A percentile compares a stretch with the other conserved stretches of the same genome.
Evolutionary conservation across 2,113 vertebrate species (phyloP).

Genomic region (Clarias macrocephalus): DNA sequence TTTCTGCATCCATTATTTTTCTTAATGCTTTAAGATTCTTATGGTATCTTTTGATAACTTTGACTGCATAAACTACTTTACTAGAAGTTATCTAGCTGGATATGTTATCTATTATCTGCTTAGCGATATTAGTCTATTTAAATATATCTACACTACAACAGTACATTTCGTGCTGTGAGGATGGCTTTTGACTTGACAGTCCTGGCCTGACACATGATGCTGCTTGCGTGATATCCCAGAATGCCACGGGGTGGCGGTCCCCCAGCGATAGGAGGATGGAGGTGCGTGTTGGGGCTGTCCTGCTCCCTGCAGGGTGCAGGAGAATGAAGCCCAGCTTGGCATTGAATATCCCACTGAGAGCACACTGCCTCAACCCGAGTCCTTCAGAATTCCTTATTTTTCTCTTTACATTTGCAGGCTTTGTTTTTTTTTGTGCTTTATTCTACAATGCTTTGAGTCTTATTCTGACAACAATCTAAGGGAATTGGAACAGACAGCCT

Average conservation of each 20-base stretch:
- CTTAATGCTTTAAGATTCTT: neutral
- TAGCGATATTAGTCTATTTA: neutral
- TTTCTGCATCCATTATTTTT: neutral
- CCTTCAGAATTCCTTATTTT: constrained; percentile 10
- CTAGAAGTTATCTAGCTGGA: neutral
- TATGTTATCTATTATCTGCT: neutral
- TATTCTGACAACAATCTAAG: constrained; percentile 27
- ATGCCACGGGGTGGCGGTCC: constrained; percentile 37
- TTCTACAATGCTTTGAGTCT: constrained; percentile 23
- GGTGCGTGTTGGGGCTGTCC: constrained; percentile 27
- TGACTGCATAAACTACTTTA: neutral
- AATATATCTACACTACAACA: constrained; percentile 10
- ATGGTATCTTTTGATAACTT: neutral
- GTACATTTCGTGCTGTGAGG: constrained; percentile 20
- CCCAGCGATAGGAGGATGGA: constrained; percentile 29
- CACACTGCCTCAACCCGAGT: constrained; percentile 6
- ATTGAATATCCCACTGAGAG: constrained; percentile 22
- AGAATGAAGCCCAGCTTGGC: constrained; percentile 44
- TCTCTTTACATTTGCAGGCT: neutral
- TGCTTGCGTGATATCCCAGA: neutral
- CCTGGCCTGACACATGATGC: constrained; percentile 15
- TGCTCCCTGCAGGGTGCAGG: constrained; percentile 19
- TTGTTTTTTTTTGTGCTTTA: constrained; percentile 18
- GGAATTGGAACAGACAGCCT: constrained; percentile 35
- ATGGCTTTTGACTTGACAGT: constrained; percentile 32